These are phyloP conservation scores for Amblyopsis rosae DNA, from an alignment of 2,113 vertebrate species.

Conservation along the genomic window DNA sequence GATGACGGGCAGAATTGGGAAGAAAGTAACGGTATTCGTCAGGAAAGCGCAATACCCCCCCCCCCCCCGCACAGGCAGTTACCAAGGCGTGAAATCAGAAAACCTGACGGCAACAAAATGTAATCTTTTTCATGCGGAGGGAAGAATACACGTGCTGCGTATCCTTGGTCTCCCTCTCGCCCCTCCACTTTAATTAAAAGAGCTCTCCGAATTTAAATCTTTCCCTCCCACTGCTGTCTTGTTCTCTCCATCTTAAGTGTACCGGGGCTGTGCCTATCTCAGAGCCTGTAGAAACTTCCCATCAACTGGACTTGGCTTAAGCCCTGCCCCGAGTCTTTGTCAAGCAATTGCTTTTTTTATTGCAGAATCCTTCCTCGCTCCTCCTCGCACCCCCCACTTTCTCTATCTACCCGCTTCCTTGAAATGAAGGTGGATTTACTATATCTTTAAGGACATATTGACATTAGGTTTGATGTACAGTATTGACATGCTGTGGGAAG, in stretches of 20 bases:
- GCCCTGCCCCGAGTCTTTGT: constrained; percentile 37
- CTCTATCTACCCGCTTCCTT: constrained; percentile 18
- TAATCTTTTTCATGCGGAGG: constrained; percentile 75
- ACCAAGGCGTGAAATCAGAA: constrained; percentile 78
- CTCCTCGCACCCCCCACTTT: neutral
- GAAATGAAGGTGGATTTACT: constrained; percentile 32
- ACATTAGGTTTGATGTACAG: constrained; percentile 32
- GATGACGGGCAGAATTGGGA: constrained; percentile 68
- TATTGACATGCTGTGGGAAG: neutral
- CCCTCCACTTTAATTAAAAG: constrained; percentile 75
- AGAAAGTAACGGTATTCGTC: constrained; percentile 57
- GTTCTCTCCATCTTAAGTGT: neutral
- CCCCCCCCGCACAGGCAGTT: constrained; percentile 64
- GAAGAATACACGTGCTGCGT: constrained; percentile 72
- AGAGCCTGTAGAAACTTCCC: constrained; percentile 39
- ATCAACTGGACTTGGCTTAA: constrained; percentile 51
- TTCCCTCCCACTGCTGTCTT: constrained; percentile 34
- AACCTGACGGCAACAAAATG: constrained; percentile 79
- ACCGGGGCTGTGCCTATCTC: constrained; percentile 7
- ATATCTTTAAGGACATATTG: constrained; percentile 13
- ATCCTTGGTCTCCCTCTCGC: constrained; percentile 62
- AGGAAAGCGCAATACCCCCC: constrained; percentile 57
- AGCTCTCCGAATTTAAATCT: constrained; percentile 57
- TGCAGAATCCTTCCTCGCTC: constrained; percentile 22
- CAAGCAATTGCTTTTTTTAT: constrained; percentile 52